Evolutionary conservation across 1,140 invertebrate genomes (phyloP).

Genomic region (Drosophila bipectinata): DNA sequence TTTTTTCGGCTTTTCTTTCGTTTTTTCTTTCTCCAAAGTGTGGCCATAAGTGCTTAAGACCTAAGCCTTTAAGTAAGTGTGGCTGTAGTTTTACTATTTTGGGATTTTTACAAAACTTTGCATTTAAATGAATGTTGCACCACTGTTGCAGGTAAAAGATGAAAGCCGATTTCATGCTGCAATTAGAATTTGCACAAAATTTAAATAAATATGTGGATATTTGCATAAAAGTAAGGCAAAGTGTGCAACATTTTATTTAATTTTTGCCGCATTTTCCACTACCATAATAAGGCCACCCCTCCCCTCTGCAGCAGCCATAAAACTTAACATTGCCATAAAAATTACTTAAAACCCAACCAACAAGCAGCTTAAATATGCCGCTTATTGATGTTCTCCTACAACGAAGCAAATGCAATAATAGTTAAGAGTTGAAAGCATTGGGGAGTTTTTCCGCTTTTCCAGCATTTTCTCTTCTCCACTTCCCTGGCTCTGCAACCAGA

Average conservation of each 20-base stretch:
- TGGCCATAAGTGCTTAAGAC: too few relatives aligned
- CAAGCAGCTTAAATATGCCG: constrained; percentile 74
- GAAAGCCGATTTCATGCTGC: background rate
- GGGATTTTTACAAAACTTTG: background rate
- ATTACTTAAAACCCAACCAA: constrained; percentile 71
- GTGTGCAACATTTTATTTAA: constrained; percentile 7
- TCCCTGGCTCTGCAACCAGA: background rate
- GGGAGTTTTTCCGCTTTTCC: constrained; percentile 35
- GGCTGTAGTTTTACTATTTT: too few relatives aligned
- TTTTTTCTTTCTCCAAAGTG: background rate
- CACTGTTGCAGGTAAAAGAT: background rate
- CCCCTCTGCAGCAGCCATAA: background rate
- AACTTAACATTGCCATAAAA: constrained; percentile 65
- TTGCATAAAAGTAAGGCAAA: background rate
- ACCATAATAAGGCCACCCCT: constrained; percentile 37
- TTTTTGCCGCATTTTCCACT: constrained; percentile 13
- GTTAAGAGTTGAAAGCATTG: constrained; percentile 19
- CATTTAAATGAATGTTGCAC: background rate
- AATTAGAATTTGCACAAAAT: background rate
- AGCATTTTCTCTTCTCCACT: background rate
- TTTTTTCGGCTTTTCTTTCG: background rate
- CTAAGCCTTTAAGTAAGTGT: too few relatives aligned
- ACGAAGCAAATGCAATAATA: constrained; percentile 40
- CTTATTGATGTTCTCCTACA: constrained; percentile 61
- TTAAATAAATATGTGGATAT: background rate